These are phyloP conservation scores for Ridgeia piscesae DNA, from an alignment of 1,140 invertebrate genomes.

Conservation along the genomic window DNA sequence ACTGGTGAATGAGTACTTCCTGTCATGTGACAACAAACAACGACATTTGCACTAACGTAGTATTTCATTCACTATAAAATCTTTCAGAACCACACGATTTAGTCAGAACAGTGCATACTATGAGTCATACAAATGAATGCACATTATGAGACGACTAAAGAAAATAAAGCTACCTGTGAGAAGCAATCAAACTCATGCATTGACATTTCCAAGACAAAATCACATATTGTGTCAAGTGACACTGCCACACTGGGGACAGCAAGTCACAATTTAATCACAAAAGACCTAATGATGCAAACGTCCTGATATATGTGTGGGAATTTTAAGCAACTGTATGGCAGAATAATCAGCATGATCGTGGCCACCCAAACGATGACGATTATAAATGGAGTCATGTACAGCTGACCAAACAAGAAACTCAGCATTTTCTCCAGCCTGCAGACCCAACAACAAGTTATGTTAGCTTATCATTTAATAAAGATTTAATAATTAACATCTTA, in stretches of 20 bases:
- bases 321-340: background rate
- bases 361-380: too few species aligned
- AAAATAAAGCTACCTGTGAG: background rate
- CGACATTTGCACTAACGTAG: background rate
- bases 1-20: background rate
- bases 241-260: background rate
- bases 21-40: background rate
- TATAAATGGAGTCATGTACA: too few species aligned
- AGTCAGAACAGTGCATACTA: background rate
- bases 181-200: too few species aligned
- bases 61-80: background rate
- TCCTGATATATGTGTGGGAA: background rate
- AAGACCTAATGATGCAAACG: background rate
- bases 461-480: background rate
- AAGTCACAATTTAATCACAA: background rate
- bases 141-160: background rate
- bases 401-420: background rate
- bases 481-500: background rate
- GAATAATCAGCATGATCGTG: too few species aligned
- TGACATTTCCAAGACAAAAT: background rate
- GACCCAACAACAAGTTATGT: background rate
- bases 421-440: background rate
- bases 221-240: background rate
- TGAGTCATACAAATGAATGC: background rate
- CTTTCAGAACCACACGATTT: background rate